Evolutionary conservation across 2,888 invertebrate species (phyloP), one percentile per base, ranked within the genome.

Genomic region (Eupithecia inturbata): DNA sequence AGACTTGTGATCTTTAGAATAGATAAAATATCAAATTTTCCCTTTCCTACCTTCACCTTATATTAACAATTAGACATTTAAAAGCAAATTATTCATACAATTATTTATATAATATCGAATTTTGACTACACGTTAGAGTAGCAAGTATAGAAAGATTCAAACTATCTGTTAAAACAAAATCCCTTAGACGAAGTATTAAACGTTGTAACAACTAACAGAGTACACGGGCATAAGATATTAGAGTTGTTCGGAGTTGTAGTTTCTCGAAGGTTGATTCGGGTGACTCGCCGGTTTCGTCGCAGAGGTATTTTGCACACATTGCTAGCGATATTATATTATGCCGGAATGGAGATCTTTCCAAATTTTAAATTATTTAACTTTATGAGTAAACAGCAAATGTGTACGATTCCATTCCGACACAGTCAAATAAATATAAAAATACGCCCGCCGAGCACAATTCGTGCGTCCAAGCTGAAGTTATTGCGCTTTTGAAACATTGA

Each of bases 261-360:
- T 82, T 84, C 88, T 91, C 90, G 89, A 86, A 85, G 82, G 85
- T 74, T 79, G 91, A 91, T 92, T 93, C 93, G 93, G 92, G 93
- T 92, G 91, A 91, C 89, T 83, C 87, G 87, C 80, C 82, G 66
- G 1, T 22, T 39, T 19, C 89, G 87, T 85, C 87, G 86, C 79
- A 81, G 87, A 88, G 90, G 88, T 88, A 86, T 87, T 91, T 92
- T 92, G 93, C 94, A 93, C 94, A 94, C 94, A 93, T 93, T 92
- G 93, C 92, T 93, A 92, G 91, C 88, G 89, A 91, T 92, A 91
- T 87, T 82, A 84, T 82, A 85, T 82, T 82, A 87, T 90, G 89
- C 86, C 90, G 88, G 88, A 92, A 93, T 89, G 89, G 86, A 73
- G 45, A 77, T 78, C 73, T 26, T 57, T 57, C 10, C 10, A 14